Evolutionary conservation across 2,797 vertebrate species (phyloP), one percentile per base, ranked within the genome.

Genomic region (Furcifer pardalis): DNA sequence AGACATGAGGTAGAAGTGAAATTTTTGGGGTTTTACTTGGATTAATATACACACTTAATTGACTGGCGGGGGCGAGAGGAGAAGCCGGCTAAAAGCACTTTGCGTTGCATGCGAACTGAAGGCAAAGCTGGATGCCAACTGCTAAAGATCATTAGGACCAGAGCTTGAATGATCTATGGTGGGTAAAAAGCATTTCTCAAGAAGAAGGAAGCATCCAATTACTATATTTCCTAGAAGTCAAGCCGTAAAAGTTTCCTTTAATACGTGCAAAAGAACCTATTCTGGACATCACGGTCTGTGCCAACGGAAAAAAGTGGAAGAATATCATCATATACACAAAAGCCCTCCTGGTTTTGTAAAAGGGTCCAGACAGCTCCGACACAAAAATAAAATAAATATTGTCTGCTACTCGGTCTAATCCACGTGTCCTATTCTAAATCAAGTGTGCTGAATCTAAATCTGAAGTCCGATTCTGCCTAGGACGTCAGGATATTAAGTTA

Each of bases 151-250:
- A 30, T 37, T 49, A 66, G 15, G 42, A 15, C 35, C 74, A 5
- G 8, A 35, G 5, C 83, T 35, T 35, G 8, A 21, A 7, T 6
- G 25, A 60, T 30, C 49, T 27, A 30, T 60, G 69, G 30, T 35
- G 12, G 12, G 49, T 77, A 69, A 77, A 77, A 60, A 60, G 27
- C 46, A 35, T 60, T 77, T 77, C 82, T 37, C 19, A 69, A 77
- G 65, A 69, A n/a, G 46, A 9, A 21, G 65, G 63, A 60, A 56
- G 15, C 74, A 77, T 56, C 35, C 63, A 59, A 77, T 76, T 68
- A 66, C 73, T 83, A 40, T 35, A 69, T 83, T 83, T 83, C 82
- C 74, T 77, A 42, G 73, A 77, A 77, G 49, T 46, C 46, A 19
- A 8, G 9, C 46, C 62, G 52, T 12, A 83, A 56, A 68, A 42